Conservation (phyloP, 2,888 invertebrate species). For the Drosophila buzzatii region DNA sequence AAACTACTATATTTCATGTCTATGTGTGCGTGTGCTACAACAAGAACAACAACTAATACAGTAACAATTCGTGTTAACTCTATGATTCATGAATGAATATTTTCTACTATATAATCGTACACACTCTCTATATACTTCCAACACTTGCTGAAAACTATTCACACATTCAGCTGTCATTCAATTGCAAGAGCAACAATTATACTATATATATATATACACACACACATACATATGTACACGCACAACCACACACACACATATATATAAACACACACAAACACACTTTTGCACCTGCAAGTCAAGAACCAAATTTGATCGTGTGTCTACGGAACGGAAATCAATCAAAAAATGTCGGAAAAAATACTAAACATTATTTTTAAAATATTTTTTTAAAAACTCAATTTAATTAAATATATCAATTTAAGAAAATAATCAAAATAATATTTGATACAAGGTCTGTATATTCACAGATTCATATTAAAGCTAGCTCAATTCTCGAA, state of each 20-base stretch:
- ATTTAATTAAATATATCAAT: not conserved
- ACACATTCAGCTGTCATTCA: conserved; percentile 36
- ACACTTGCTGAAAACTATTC: conserved; percentile 21
- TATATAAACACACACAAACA: conserved; percentile 3
- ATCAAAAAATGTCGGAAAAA: not conserved
- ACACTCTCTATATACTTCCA: conserved; percentile 18
- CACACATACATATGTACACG: conserved; percentile 11
- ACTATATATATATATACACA: conserved; percentile 13
- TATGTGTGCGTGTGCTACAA: conserved; percentile 68
- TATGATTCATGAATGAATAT: conserved; percentile 19
- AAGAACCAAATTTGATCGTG: conserved; percentile 17
- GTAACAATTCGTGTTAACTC: conserved; percentile 31
- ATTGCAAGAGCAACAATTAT: conserved; percentile 12
- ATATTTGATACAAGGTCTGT: not conserved
- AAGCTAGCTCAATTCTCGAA: conserved; percentile 14
- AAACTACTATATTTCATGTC: conserved; percentile 37
- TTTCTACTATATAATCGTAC: conserved; percentile 21
- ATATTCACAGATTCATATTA: not conserved
- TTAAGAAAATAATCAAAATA: not conserved
- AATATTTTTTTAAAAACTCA: not conserved
- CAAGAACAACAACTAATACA: conserved; percentile 13
- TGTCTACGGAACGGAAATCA: not conserved
- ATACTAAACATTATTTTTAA: conserved; percentile 4
- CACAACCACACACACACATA: conserved; percentile 22
- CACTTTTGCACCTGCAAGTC: conserved; percentile 49